Percentiles rank a stretch among this genome's conserved stretches.
Conservation (phyloP, 2,888 invertebrate genomes). For the Mycalesis mineus region DNA sequence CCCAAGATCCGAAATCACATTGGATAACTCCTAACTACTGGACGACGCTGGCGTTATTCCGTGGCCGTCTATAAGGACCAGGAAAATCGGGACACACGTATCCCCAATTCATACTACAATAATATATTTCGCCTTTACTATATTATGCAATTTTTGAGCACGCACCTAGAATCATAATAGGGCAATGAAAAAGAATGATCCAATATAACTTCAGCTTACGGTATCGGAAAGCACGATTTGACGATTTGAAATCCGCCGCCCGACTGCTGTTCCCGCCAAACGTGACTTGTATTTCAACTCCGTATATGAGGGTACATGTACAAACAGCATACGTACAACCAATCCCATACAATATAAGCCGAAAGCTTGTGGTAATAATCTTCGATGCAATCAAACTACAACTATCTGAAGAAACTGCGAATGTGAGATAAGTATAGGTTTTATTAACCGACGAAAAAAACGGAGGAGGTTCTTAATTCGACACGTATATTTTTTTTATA, state of each 20-base stretch:
- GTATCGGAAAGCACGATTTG: conserved; percentile 16
- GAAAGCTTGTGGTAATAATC: neutral
- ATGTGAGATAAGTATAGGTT: no score
- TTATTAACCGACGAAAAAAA: no score
- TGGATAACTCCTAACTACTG: no score
- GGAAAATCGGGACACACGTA: neutral
- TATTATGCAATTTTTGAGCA: neutral
- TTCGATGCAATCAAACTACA: no score
- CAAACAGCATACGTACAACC: neutral
- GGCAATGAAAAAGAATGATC: conserved; percentile 6
- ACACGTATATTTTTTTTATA: no score
- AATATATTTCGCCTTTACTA: neutral
- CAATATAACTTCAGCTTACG: conserved; percentile 11
- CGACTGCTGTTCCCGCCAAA: conserved; percentile 32
- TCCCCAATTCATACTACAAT: neutral
- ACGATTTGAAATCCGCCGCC: conserved; percentile 15
- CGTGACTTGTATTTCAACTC: conserved; percentile 22
- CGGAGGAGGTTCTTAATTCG: no score
- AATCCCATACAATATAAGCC: neutral
- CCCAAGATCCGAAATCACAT: no score
- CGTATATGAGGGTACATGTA: neutral
- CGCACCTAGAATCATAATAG: conserved; percentile 1
- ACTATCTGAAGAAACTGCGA: no score
- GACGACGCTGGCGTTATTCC: no score
- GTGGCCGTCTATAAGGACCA: neutral